Conservation (phyloP, 2,113 vertebrate genomes). For the Phalacrocorax carbo region DNA sequence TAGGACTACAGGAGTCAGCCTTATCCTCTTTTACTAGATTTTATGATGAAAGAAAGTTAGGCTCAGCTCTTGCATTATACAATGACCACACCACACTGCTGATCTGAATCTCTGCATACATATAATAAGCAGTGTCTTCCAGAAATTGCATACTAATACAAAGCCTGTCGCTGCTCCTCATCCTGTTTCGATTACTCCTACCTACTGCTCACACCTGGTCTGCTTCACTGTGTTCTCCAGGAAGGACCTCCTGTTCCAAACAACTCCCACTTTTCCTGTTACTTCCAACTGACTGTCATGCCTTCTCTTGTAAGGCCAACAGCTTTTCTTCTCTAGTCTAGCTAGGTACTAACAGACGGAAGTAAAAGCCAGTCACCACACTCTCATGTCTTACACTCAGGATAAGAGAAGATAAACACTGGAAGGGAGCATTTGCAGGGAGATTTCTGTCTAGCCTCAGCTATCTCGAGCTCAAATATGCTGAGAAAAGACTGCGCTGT, state of each 20-base stretch:
- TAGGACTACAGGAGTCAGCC: background rate
- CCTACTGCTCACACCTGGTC: background rate
- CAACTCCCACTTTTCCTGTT: background rate
- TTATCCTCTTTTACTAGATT: background rate
- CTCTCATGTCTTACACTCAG: background rate
- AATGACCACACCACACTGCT: background rate
- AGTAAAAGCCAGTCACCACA: background rate
- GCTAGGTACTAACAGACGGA: background rate
- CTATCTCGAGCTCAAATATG: background rate
- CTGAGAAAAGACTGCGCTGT: background rate
- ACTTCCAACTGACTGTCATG: background rate
- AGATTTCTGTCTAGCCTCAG: background rate
- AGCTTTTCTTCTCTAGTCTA: background rate
- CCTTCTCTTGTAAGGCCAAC: background rate
- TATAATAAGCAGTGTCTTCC: background rate
- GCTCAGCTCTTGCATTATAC: background rate
- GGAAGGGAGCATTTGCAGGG: background rate
- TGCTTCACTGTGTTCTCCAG: background rate
- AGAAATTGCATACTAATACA: conserved; percentile 28
- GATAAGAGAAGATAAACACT: background rate
- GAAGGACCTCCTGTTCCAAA: background rate
- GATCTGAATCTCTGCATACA: background rate
- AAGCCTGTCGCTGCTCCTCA: background rate
- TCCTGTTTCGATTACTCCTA: background rate
- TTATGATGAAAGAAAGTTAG: background rate